Conservation (phyloP, 1,140 invertebrate species). For the Drosophila mojavensis region DNA sequence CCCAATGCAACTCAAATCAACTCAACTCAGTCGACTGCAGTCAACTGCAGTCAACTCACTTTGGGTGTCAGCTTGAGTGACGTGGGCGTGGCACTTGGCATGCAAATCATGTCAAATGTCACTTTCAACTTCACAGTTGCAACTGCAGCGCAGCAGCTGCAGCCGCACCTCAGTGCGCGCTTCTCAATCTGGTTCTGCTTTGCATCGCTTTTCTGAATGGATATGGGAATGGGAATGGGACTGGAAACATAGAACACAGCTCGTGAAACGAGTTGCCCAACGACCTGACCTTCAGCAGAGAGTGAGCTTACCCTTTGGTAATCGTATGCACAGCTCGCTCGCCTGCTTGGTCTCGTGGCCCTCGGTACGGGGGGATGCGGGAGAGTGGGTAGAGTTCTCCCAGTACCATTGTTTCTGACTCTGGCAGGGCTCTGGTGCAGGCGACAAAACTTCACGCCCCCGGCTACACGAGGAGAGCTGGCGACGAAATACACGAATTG, state of each 20-base stretch:
- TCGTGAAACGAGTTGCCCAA: conserved; percentile 39
- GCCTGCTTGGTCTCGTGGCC: too few relatives aligned
- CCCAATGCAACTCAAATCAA: conserved; percentile 19
- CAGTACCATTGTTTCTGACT: conserved; percentile 5
- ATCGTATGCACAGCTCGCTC: conserved; percentile 20
- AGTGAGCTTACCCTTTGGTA: conserved; percentile 37
- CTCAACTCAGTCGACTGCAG: conserved; percentile 22
- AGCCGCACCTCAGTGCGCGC: conserved; percentile 11
- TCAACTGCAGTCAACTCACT: conserved; percentile 2
- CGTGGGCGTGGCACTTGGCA: conserved; percentile 77
- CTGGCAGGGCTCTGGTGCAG: conserved; percentile 3
- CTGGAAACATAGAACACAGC: conserved; percentile 15
- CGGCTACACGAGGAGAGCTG: conserved; percentile 21
- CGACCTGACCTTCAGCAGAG: conserved; percentile 58
- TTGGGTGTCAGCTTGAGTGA: conserved; percentile 57
- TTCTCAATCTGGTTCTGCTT: conserved; percentile 7
- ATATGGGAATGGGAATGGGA: background rate
- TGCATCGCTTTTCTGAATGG: conserved; percentile 13
- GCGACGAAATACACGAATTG: conserved; percentile 22
- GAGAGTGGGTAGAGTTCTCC: conserved; percentile 2
- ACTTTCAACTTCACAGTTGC: conserved; percentile 58
- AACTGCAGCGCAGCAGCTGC: conserved; percentile 42
- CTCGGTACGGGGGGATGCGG: too few relatives aligned
- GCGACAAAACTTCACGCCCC: conserved; percentile 38
- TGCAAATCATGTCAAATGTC: conserved; percentile 82